Percentiles rank a stretch among this genome's conserved stretches.
Evolutionary conservation across 2,888 invertebrate genomes (phyloP).

Genomic region (Lacanobia oleracea): DNA sequence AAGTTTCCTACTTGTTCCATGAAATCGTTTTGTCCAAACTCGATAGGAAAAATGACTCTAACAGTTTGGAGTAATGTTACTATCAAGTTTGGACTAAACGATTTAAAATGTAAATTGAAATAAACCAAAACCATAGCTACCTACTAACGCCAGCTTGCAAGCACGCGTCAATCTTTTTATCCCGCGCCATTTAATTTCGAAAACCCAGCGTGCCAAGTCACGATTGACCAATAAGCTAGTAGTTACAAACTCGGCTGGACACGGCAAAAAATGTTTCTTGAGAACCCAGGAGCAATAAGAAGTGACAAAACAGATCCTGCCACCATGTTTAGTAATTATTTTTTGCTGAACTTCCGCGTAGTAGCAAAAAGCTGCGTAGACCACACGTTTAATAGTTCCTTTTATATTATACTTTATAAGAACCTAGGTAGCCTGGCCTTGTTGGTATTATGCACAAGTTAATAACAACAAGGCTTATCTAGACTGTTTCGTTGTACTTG

Average conservation of each 20-base stretch:
- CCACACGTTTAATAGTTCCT: slow-evolving; percentile 38
- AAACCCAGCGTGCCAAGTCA: slow-evolving; percentile 43
- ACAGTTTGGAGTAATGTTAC: no score
- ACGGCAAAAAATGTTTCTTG: slow-evolving; percentile 40
- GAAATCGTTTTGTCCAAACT: no score
- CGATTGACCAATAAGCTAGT: slow-evolving; percentile 29
- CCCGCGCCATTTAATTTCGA: slow-evolving; percentile 35
- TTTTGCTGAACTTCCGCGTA: slow-evolving; percentile 53
- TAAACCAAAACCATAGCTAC: not conserved
- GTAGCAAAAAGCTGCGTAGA: slow-evolving; percentile 54
- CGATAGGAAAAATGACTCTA: no score
- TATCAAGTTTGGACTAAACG: no score
- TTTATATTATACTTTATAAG: slow-evolving; percentile 46
- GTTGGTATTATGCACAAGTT: slow-evolving; percentile 19
- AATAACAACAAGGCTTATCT: not conserved
- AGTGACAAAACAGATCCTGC: slow-evolving; percentile 36
- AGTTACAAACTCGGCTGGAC: slow-evolving; percentile 8
- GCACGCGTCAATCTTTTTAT: slow-evolving; percentile 42
- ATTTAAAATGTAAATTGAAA: not conserved
- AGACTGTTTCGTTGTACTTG: not conserved
- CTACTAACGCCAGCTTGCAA: not conserved
- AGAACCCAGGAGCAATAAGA: slow-evolving; percentile 43
- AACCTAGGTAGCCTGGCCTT: slow-evolving; percentile 50
- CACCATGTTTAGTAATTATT: slow-evolving; percentile 4
- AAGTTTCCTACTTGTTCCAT: no score